These are phyloP conservation scores for Achatina immaculata DNA, from an alignment of 1,140 invertebrate genomes.

Conservation along the genomic window DNA sequence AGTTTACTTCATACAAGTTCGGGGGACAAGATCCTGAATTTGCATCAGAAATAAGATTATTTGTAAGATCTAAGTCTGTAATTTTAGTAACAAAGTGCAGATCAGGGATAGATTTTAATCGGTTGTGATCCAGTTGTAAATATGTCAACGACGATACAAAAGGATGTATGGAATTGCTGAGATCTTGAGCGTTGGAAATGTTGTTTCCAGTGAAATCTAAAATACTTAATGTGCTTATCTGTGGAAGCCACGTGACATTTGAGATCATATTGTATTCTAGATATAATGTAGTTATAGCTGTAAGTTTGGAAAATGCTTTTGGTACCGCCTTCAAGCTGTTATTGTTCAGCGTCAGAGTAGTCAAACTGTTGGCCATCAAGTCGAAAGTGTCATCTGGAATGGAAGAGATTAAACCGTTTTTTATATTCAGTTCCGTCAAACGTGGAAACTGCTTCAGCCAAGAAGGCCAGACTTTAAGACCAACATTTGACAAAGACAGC, in stretches of 20 bases:
- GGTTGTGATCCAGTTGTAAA: not conserved
- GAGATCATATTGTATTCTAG: not conserved
- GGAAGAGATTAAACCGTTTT: not conserved
- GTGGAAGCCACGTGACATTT: not conserved
- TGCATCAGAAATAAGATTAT: not conserved
- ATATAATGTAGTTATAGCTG: not conserved
- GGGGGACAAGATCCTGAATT: not conserved
- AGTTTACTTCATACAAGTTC: not conserved
- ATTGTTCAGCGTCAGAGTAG: not conserved
- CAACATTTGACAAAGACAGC: not conserved
- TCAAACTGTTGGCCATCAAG: not conserved
- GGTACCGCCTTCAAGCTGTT: not conserved
- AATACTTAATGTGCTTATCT: not conserved
- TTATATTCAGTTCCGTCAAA: not conserved
- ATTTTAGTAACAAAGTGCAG: not conserved
- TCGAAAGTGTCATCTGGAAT: not conserved
- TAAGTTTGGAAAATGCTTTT: not conserved
- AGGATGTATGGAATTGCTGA: not conserved
- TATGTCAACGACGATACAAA: not conserved
- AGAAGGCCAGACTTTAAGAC: not conserved
- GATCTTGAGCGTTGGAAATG: not conserved
- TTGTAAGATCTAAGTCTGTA: not conserved
- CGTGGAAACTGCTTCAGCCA: not conserved
- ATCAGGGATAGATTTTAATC: not conserved
- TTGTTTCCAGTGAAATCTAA: not conserved